Conservation (phyloP, 2,888 invertebrate genomes). For the Leucozona laternaria region DNA sequence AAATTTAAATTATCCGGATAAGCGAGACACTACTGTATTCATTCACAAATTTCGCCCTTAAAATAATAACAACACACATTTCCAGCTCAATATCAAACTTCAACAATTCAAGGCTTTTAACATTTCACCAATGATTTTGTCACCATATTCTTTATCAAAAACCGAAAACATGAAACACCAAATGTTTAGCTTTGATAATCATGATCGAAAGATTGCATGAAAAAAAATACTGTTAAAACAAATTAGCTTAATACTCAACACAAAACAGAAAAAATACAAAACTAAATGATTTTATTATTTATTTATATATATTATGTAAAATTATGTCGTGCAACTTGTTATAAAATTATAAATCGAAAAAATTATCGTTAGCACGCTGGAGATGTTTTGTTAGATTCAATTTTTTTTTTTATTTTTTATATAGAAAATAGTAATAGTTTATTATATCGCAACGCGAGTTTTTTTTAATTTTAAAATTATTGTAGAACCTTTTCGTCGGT, state of each 20-base stretch:
- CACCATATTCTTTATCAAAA: constrained; percentile 82
- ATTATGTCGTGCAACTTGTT: constrained; percentile 40
- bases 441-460: constrained; percentile 16
- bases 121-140: constrained; percentile 81
- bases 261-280: constrained; percentile 18
- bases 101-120: constrained; percentile 81
- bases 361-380: constrained; percentile 37
- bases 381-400: constrained; percentile 42
- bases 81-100: constrained; percentile 80
- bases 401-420: constrained; percentile 15
- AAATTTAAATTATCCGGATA: neutral
- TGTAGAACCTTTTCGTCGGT: constrained; percentile 41
- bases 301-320: constrained; percentile 58
- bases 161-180: constrained; percentile 82
- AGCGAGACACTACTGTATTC: neutral
- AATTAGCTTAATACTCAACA: constrained; percentile 4
- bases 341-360: neutral
- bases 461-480: constrained; percentile 37
- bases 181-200: constrained; percentile 81
- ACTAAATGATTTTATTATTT: constrained; percentile 66
- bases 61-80: constrained; percentile 41
- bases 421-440: constrained; percentile 20
- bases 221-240: neutral
- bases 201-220: constrained; percentile 82
- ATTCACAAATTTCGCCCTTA: neutral